Percentiles rank a stretch among this genome's conserved stretches.
Evolutionary conservation across 2,113 vertebrate genomes (phyloP).

Genomic region (Deroptyus accipitrinus): DNA sequence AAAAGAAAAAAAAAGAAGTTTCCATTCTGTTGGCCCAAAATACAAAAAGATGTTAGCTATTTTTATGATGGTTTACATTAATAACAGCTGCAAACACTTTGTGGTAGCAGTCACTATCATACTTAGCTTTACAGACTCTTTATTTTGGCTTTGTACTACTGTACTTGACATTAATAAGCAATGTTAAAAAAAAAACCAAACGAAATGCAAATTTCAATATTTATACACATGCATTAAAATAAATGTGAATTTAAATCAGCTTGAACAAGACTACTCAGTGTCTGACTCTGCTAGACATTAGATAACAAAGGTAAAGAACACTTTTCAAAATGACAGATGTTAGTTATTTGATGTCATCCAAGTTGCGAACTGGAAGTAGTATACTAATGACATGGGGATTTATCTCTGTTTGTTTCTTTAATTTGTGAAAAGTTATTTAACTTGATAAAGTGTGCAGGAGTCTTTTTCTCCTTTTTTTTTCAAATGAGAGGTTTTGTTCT

Average conservation of each 20-base stretch:
- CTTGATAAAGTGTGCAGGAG: background rate
- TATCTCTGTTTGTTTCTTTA: background rate
- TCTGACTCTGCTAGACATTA: background rate
- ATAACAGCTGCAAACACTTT: background rate
- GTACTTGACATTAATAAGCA: background rate
- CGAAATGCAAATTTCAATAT: background rate
- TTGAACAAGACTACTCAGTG: background rate
- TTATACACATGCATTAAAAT: background rate
- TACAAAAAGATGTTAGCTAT: background rate
- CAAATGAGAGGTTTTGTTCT: background rate
- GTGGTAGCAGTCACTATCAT: background rate
- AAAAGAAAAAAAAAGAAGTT: background rate
- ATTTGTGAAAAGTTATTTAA: background rate
- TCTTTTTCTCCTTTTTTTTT: background rate
- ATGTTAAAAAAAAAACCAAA: background rate
- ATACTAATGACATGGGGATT: background rate
- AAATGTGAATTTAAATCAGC: conserved; percentile 28
- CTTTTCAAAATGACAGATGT: background rate
- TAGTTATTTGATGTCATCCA: background rate
- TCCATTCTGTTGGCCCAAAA: background rate
- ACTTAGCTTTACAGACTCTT: background rate
- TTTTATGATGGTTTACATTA: background rate
- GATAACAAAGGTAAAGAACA: background rate
- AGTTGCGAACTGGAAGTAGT: background rate
- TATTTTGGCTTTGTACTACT: background rate